Percentiles rank a stretch among this genome's conserved stretches.
phyloP scores from a whole-genome alignment of 2,888 invertebrate species.

The Trissoscelio sp. region DNA sequence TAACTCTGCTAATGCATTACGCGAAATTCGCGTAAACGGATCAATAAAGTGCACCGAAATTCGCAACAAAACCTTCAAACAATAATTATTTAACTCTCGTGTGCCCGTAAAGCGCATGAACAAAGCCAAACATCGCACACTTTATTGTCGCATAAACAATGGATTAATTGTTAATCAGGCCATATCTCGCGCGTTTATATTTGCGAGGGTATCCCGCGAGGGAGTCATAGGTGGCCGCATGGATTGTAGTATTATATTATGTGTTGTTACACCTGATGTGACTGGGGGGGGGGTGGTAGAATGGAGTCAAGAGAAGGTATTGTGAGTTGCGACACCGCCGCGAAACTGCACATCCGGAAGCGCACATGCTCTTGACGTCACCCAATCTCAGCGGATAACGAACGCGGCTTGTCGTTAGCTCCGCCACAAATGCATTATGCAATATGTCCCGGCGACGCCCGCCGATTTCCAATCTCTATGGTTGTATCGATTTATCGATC shows the following conservation, averaged over 20 bases:
- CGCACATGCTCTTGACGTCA: conserved; percentile 48
- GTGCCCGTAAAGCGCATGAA: too few species aligned
- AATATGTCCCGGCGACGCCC: conserved; percentile 19
- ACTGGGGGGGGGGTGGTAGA: background rate
- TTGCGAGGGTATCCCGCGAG: conserved; percentile 16
- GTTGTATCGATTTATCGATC: conserved; percentile 46
- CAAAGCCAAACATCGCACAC: conserved; percentile 1
- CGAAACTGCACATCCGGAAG: conserved; percentile 42
- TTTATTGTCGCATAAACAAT: conserved; percentile 36
- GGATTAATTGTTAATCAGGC: conserved; percentile 43
- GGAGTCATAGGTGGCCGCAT: too few species aligned
- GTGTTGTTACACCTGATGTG: conserved; percentile 8
- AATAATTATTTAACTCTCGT: too few species aligned
- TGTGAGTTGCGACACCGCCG: conserved; percentile 12
- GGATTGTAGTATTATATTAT: too few species aligned
- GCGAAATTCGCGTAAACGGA: background rate
- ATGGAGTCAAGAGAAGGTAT: too few species aligned
- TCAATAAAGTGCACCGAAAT: background rate
- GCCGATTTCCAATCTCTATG: conserved; percentile 29
- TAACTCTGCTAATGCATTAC: background rate
- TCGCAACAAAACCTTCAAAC: background rate
- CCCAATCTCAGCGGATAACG: conserved; percentile 53
- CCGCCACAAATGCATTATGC: conserved; percentile 53
- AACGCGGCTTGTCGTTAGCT: conserved; percentile 42
- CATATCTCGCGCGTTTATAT: conserved; percentile 17